phyloP scores from a whole-genome alignment of 1,140 invertebrate genomes.

The Platyscapa corneri region DNA sequence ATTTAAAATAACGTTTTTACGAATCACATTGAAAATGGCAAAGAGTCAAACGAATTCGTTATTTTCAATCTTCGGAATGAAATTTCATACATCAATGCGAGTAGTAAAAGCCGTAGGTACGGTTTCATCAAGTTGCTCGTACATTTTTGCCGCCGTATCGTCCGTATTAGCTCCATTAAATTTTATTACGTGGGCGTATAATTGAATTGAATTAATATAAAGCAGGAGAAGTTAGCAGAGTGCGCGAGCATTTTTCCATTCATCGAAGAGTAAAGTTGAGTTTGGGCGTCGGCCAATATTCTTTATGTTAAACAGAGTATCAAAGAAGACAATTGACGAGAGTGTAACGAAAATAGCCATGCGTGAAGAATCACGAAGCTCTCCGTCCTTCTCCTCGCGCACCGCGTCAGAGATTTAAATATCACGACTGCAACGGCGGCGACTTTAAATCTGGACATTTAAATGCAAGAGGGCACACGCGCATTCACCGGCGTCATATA shows the following conservation, averaged over 20 bases:
- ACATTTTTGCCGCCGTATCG: neutral
- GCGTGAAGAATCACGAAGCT: neutral
- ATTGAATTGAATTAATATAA: neutral
- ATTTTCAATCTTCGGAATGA: too few species aligned
- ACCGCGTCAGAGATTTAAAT: conserved; percentile 42
- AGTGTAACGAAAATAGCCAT: conserved; percentile 12
- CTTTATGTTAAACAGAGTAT: conserved; percentile 18
- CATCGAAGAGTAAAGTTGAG: neutral
- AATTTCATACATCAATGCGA: too few species aligned
- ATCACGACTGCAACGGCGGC: neutral
- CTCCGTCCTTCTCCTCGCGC: neutral
- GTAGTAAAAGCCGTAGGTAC: neutral
- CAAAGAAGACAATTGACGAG: conserved; percentile 32
- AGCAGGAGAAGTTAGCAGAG: too few species aligned
- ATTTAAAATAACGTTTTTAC: neutral
- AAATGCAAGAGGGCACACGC: conserved; percentile 13
- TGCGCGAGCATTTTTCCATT: neutral
- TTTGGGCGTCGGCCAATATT: neutral
- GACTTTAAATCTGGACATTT: conserved; percentile 44
- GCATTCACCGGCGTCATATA: neutral
- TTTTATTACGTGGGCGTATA: neutral
- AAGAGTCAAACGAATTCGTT: neutral
- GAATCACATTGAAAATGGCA: neutral
- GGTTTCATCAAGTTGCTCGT: neutral
- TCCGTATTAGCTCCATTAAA: neutral